A percentile compares a stretch with the other conserved stretches of the same genome.
Evolutionary conservation across 2,113 vertebrate species (phyloP).

Genomic region (Myotis yumanensis): DNA sequence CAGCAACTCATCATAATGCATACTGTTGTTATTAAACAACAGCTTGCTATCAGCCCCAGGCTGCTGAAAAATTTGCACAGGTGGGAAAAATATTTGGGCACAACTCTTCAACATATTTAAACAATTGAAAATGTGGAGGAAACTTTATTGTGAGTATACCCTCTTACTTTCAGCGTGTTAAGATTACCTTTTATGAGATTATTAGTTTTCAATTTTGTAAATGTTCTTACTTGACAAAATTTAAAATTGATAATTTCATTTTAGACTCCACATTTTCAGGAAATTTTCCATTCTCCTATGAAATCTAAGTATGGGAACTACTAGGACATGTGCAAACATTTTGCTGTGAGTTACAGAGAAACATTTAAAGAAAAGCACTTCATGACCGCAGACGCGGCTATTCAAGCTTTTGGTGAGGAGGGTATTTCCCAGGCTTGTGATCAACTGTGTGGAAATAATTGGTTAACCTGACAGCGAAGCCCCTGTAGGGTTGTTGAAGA

Average conservation of each 20-base stretch:
- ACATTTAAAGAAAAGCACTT: background rate
- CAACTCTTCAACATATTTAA: background rate
- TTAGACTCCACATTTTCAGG: background rate
- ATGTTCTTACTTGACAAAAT: constrained; percentile 35
- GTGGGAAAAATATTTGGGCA: constrained; percentile 24
- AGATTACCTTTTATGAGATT: background rate
- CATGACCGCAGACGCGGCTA: background rate
- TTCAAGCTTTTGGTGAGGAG: background rate
- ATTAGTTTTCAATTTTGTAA: constrained; percentile 15
- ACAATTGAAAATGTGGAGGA: background rate
- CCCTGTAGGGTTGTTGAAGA: background rate
- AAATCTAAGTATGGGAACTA: constrained; percentile 5
- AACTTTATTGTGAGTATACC: background rate
- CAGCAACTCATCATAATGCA: background rate
- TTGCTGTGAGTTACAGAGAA: background rate
- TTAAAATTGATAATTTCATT: constrained; percentile 15
- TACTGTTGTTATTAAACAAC: background rate
- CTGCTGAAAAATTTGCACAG: background rate
- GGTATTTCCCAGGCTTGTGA: background rate
- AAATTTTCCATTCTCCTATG: background rate
- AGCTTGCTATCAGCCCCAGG: background rate
- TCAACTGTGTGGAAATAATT: background rate
- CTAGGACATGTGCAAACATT: background rate
- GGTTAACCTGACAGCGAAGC: background rate
- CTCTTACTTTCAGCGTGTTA: background rate